A percentile compares a stretch with the other conserved stretches of the same genome.
Conservation (phyloP, 2,113 vertebrate species). For the Gavia stellata region DNA sequence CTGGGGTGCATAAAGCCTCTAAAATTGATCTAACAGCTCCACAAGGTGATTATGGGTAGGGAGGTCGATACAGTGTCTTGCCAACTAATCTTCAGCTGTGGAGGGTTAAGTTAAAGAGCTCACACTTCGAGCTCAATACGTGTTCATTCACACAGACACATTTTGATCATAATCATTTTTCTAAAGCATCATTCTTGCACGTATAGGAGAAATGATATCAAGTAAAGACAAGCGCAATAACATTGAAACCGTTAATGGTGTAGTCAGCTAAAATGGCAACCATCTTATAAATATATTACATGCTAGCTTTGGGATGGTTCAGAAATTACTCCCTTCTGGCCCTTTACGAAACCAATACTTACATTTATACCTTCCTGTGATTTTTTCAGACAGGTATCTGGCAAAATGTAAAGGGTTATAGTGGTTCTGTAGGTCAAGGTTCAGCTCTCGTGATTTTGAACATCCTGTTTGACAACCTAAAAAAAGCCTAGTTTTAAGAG, state of each 20-base stretch:
- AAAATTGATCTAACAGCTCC: slow-evolving; percentile 27
- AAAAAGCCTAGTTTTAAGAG: background rate
- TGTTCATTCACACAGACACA: background rate
- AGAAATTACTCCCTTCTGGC: background rate
- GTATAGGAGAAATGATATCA: background rate
- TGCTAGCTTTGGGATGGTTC: background rate
- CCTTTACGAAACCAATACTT: background rate
- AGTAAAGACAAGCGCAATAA: background rate
- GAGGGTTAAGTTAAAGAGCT: slow-evolving; percentile 26
- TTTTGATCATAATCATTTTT: background rate
- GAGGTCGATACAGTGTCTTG: background rate
- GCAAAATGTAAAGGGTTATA: background rate
- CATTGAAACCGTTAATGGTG: background rate
- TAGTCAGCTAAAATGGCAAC: background rate
- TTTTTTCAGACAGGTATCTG: background rate
- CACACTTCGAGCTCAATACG: background rate
- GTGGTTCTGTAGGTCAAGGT: background rate
- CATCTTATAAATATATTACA: background rate
- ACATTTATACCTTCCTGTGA: background rate
- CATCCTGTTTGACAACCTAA: background rate
- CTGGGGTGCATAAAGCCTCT: background rate
- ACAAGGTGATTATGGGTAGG: slow-evolving; percentile 16
- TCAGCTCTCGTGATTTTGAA: background rate
- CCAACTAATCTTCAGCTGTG: background rate
- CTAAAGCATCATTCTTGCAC: background rate